Base-by-base conservation (phyloP, 2,888 invertebrate species). In the Agrotis puta region DNA sequence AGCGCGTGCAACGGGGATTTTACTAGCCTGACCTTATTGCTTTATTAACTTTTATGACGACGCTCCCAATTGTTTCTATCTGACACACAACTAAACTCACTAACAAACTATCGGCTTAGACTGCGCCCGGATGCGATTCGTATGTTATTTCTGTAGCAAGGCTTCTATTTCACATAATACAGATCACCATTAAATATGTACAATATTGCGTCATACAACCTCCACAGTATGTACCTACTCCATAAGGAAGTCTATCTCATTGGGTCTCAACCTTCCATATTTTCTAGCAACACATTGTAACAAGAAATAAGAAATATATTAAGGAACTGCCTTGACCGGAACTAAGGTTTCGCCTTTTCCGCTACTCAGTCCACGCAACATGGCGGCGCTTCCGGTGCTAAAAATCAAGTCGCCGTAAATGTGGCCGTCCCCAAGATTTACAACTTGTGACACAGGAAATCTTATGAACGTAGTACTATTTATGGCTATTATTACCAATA, bases 321-420 rank as follows among this genome's bases (percentile, higher is more conserved):
- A 87, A 83, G 85, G 85, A 83, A 81, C 81, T 85, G 79, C 79
- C 82, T 80, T 76, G 79, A 86, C 87, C 88, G 90, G 90, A 89
- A 88, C 87, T 86, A 81, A 83, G 88, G 88, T 89, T 88, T 90
- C 84, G 88, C 87, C 85, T 87, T 88, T 91, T 91, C 92, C 91
- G 91, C 82, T 85, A 84, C 85, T 86, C 84, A 84, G 84, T 86
- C 87, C 91, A 92, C 91, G 91, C 89, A 88, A 91, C 88, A 88
- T 87, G 85, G 85, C 79, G 76, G 83, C 81, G 81, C 82, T 88
- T 91, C 90, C 90, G 90, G 89, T 83, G 87, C 79, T 86, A 84
- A 90, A 88, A 88, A 85, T 84, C 78, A 85, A 83, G 76, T 82
- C 79, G 78, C 73, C 83, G 72, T 81, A 82, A 86, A 85, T 85